Evolutionary conservation across 53 echinoderm and acorn worm species (phyloP).

Genomic region (Echinarachnius parma): DNA sequence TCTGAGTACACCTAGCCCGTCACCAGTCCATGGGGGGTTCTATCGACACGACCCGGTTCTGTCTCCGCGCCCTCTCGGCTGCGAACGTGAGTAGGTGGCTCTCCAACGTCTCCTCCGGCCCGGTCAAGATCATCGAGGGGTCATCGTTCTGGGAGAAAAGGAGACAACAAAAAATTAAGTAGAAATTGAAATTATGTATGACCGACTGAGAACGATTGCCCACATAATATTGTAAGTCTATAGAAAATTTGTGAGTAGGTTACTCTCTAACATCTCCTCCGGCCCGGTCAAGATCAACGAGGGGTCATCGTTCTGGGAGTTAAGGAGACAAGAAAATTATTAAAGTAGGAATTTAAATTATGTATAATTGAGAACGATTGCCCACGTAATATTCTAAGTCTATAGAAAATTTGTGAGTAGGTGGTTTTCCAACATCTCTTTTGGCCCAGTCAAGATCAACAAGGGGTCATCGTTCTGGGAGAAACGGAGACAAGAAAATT

Average conservation of each 20-base stretch:
- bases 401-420: too few species aligned
- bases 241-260: conserved; percentile 75
- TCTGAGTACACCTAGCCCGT: too few species aligned
- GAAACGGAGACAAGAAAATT: neutral
- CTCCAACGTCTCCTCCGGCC: conserved; percentile 62
- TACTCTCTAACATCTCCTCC: conserved; percentile 64
- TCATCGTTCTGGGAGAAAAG: conserved; percentile 64
- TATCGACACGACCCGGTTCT: conserved; percentile 60
- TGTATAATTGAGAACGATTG: too few species aligned
- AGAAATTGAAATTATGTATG: too few species aligned
- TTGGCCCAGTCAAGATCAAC: conserved; percentile 56
- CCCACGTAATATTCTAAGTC: too few species aligned
- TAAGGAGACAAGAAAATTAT: neutral
- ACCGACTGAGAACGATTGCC: too few species aligned
- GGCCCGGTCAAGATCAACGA: conserved; percentile 64
- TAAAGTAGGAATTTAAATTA: too few species aligned
- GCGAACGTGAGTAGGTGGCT: conserved; percentile 81
- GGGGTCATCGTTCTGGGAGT: conserved; percentile 74
- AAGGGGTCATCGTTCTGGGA: conserved; percentile 81
- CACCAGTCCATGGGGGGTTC: conserved; percentile 40
- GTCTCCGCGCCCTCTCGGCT: conserved; percentile 71
- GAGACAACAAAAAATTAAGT: conserved; percentile 2
- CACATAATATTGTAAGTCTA: too few species aligned
- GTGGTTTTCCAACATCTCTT: conserved; percentile 67
- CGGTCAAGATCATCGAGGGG: conserved; percentile 63